Conservation (phyloP, 35 echinoderm and acorn worm genomes). For the Patiria miniata region DNA sequence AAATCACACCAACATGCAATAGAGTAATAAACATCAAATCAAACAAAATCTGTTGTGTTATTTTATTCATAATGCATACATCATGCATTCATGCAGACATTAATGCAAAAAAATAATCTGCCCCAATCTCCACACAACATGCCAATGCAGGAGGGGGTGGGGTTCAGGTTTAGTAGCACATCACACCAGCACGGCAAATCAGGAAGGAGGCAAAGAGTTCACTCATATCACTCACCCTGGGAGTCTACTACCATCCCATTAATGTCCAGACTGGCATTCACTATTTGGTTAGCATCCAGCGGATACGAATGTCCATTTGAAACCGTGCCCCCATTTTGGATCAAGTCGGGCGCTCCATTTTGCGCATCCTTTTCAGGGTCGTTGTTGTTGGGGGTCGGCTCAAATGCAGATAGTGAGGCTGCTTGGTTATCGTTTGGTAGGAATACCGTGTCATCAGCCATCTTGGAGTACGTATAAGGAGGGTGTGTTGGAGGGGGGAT, state of each 20-base stretch:
- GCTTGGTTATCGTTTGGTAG: slow-evolving; percentile 19
- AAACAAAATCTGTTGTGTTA: no score
- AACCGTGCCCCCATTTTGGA: background rate
- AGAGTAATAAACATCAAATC: no score
- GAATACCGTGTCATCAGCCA: slow-evolving; percentile 9
- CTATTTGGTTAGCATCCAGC: background rate
- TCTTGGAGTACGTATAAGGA: background rate
- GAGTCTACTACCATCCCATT: slow-evolving; percentile 8
- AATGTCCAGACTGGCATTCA: background rate
- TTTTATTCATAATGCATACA: no score
- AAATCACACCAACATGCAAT: no score
- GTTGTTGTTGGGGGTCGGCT: slow-evolving; percentile 7
- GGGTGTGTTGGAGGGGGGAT: background rate
- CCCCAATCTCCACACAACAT: no score
- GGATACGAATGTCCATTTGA: slow-evolving; percentile 18
- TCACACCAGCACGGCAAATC: slow-evolving; percentile 1
- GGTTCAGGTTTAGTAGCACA: background rate
- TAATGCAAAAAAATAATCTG: no score
- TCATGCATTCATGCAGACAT: no score
- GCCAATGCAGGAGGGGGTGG: background rate
- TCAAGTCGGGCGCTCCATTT: background rate
- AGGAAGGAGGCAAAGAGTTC: background rate
- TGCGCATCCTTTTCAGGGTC: background rate
- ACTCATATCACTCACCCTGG: slow-evolving; percentile 11
- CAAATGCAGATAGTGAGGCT: background rate